Conservation (phyloP, 2,888 invertebrate species). For the Stenolophus ochropezus region DNA sequence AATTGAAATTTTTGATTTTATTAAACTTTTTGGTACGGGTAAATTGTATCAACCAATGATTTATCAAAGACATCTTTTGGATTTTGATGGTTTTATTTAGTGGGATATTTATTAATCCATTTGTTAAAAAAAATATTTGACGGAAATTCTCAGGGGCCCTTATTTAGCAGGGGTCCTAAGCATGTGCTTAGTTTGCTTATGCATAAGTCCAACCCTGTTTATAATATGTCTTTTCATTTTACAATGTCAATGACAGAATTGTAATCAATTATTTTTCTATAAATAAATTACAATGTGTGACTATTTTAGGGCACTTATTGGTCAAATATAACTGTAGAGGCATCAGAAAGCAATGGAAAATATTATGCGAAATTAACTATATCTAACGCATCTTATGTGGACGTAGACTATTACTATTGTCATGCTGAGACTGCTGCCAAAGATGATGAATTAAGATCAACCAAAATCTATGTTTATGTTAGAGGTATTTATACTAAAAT, state of each 20-base stretch:
- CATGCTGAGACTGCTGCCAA: constrained; percentile 69
- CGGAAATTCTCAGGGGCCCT: too few relatives aligned
- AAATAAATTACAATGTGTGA: too few relatives aligned
- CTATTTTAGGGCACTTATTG: not conserved
- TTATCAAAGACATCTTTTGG: too few relatives aligned
- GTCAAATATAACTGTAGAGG: constrained; percentile 54
- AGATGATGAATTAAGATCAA: constrained; percentile 68
- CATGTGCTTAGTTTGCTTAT: too few relatives aligned
- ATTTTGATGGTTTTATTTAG: too few relatives aligned
- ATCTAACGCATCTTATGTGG: constrained; percentile 68
- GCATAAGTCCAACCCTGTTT: not conserved
- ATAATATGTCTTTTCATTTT: not conserved
- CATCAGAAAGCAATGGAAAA: constrained; percentile 64
- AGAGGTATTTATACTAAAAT: constrained; percentile 70
- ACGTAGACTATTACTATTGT: constrained; percentile 72
- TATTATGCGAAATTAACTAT: constrained; percentile 74
- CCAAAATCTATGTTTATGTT: constrained; percentile 75
- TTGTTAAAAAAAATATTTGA: too few relatives aligned
- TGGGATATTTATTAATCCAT: too few relatives aligned
- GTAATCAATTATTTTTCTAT: too few relatives aligned
- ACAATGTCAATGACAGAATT: not conserved
- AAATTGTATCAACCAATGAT: too few relatives aligned
- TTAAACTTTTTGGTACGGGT: too few relatives aligned
- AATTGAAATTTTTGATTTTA: too few relatives aligned
- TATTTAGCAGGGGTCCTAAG: too few relatives aligned